Percentiles rank a stretch among this genome's conserved stretches.
phyloP scores from a whole-genome alignment of 2,797 vertebrate genomes.

The Acropternis orthonyx region DNA sequence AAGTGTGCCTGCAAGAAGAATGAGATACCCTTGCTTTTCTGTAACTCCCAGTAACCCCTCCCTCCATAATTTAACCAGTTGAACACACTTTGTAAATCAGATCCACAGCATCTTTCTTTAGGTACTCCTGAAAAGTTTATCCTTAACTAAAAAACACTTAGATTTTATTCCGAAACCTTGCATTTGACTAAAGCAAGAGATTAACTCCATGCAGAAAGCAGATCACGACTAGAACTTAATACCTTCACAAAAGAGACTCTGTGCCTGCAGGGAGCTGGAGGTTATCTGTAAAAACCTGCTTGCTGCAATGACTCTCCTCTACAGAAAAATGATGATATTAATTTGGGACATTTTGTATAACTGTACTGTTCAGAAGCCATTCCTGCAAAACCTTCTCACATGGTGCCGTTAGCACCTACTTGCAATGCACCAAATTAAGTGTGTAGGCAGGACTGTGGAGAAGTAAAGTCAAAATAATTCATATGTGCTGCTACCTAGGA shows the following conservation, averaged over 20 bases:
- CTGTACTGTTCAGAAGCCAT: background rate
- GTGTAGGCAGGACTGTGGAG: background rate
- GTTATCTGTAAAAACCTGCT: background rate
- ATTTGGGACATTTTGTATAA: background rate
- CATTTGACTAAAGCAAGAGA: background rate
- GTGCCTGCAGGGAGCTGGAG: background rate
- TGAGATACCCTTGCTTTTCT: background rate
- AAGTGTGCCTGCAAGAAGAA: background rate
- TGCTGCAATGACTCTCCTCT: background rate
- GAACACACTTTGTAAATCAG: background rate
- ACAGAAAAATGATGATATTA: background rate
- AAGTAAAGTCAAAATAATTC: background rate
- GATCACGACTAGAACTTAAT: background rate
- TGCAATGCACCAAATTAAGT: background rate
- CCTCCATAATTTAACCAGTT: background rate
- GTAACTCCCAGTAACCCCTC: background rate
- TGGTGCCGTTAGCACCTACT: background rate
- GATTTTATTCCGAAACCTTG: background rate
- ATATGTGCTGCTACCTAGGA: background rate
- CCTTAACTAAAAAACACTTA: background rate
- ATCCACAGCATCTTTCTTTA: background rate
- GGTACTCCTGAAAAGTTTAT: background rate
- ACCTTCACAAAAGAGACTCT: background rate
- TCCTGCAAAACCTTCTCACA: constrained; percentile 2
- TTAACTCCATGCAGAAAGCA: background rate